These are phyloP conservation scores for Atherinosoma microstoma DNA, from an alignment of 2,797 vertebrate genomes.

Conservation along the genomic window DNA sequence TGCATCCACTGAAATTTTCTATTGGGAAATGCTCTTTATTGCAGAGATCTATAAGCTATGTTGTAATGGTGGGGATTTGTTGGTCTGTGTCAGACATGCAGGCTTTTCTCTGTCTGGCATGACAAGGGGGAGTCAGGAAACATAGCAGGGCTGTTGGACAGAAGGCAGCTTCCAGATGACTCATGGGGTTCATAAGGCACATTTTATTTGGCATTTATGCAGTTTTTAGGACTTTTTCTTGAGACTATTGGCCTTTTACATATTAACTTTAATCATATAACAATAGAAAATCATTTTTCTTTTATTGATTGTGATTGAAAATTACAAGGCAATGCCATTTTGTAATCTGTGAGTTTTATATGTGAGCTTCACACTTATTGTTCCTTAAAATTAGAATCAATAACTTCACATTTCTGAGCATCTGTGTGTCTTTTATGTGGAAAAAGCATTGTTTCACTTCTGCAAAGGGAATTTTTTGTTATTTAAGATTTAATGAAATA, in stretches of 20 bases:
- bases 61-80: neutral
- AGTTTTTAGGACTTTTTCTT: neutral
- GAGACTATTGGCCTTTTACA: neutral
- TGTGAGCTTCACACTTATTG: neutral
- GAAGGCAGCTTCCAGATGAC: neutral
- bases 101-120: neutral
- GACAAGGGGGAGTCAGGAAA: neutral
- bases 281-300: neutral
- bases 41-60: neutral
- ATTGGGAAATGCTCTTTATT: neutral
- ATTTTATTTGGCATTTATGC: neutral
- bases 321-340: neutral
- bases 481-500: neutral
- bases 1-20: neutral
- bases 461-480: neutral
- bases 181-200: neutral
- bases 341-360: neutral
- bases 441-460: slow-evolving; percentile 1
- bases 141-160: neutral
- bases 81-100: neutral
- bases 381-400: slow-evolving; percentile 8
- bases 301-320: neutral
- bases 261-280: neutral
- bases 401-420: neutral
- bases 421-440: neutral